Evolutionary conservation across 2,888 invertebrate species (phyloP), one percentile per base, ranked within the genome.

Genomic region (Notocelia uddmanniana): DNA sequence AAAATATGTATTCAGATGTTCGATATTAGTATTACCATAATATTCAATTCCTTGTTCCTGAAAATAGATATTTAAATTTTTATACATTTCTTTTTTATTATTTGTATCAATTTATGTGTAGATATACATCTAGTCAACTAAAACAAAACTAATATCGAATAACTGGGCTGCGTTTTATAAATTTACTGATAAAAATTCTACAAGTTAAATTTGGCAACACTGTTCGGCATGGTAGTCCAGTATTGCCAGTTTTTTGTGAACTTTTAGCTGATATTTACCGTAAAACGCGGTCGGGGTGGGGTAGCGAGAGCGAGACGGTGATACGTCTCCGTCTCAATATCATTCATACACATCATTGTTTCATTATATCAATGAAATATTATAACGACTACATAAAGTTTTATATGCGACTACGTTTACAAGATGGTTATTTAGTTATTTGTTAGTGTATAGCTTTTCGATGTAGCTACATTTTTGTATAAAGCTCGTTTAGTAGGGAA

Each of bases 301-400:
- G 57, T 63, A 75, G 72, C 75, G 73, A 74, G 73, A 70, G 74
- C 69, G 75, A 74, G 74, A 74, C 55, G 74, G 77, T 74, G 74
- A 77, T 74, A 73, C 79, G 76, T 80, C 81, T 82, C 75, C 80
- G 81, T 82, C 86, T 83, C 83, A 78, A 91, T 90, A 91, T 90
- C 90, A 91, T 87, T 83, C 85, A 82, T 88, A 91, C 91, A 91
- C 91, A 91, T 92, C 91, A 90, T 78, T 88, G 85, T 87, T 89
- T 87, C 88, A 85, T 83, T 85, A 85, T 85, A 85, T 85, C 79
- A 83, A 79, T 79, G 85, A 83, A 82, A 80, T 80, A 78, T 77
- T 75, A 52, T 55, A 80, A 78, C 79, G 81, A 81, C 79, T 78
- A 83, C 79, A 81, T 83, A 81, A 83, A 80, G 76, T 83, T 85